Evolutionary conservation across 2,113 vertebrate species (phyloP), one percentile per base, ranked within the genome.

Genomic region (Melanerpes aurifrons): DNA sequence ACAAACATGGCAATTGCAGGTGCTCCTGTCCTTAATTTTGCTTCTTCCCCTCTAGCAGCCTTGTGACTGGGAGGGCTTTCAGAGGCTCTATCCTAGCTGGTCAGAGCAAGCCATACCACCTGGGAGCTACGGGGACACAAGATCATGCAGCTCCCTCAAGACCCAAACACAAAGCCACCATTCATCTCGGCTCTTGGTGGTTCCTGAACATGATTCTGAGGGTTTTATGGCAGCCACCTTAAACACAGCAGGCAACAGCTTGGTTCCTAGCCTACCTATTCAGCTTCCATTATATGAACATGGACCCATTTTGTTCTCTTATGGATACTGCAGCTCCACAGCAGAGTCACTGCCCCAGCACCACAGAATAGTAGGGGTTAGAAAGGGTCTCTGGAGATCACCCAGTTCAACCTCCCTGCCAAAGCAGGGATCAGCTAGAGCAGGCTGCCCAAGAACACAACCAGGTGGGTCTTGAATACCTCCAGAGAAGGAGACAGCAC

Each of bases 151-250:
- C 25, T 76, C 45, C n/a, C 56, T 82, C 72, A 74, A 64, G 14
- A 78, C 22, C 53, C 76, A 78, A 2, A 31, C 53, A 57, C 56
- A 80, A 66, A 92, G 40, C 61, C 22, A 40, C 14, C 0, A 0
- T 6, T 45, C 0, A 0, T 24, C 45, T 89, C 2, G 0, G 47
- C 26, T 61, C 37, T 57, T 1, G 0, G 21, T 28, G 48, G 20
- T 45, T 48, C 62, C 72, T 4, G 0, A 82, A 61, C 0, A 8
- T 24, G 35, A 47, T 1, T 1, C 31, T 29, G 16, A 77, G 29
- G 47, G 24, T 47, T 93, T 73, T 61, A 32, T 12, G 20, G 37
- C 10, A 56, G 11, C 22, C 32, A 64, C 43, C 25, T 74, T 37
- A 69, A 90, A 87, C 7, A 53, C 6, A 25, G 22, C 32, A 70